These are phyloP conservation scores for Ameiurus melas DNA, from an alignment of 2,113 vertebrate genomes.

Conservation along the genomic window DNA sequence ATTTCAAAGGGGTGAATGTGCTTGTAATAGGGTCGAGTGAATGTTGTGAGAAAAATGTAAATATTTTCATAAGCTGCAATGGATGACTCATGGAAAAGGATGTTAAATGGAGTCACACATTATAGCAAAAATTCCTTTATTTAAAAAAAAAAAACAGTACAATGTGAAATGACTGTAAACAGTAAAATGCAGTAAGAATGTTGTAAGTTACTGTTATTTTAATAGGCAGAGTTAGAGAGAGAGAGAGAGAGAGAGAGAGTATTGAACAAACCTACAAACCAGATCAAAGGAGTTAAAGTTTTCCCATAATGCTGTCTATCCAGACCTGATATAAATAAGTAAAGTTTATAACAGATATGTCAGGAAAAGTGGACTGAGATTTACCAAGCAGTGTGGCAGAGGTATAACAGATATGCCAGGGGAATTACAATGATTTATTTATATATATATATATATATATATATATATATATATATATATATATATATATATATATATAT, in stretches of 20 bases:
- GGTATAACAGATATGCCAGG: background rate
- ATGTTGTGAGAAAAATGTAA: background rate
- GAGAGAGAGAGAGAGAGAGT: no score
- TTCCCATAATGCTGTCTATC: background rate
- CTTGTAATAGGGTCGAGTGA: background rate
- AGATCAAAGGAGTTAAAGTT: background rate
- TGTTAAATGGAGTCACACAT: background rate
- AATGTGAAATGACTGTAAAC: background rate
- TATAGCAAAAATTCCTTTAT: background rate
- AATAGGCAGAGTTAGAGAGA: background rate
- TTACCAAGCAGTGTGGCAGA: background rate
- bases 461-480: no score
- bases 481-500: no score
- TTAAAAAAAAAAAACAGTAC: background rate
- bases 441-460: no score
- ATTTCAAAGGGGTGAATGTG: background rate
- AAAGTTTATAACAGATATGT: background rate
- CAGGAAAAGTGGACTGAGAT: background rate
- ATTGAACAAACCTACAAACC: background rate
- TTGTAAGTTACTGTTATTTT: no score
- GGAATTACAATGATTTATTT: no score
- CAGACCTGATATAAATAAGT: background rate
- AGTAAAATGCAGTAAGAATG: background rate
- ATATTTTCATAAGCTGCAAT: background rate
- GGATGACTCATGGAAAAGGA: background rate